Conservation (phyloP, 2,797 vertebrate genomes). For the Arremon brunneinucha region DNA sequence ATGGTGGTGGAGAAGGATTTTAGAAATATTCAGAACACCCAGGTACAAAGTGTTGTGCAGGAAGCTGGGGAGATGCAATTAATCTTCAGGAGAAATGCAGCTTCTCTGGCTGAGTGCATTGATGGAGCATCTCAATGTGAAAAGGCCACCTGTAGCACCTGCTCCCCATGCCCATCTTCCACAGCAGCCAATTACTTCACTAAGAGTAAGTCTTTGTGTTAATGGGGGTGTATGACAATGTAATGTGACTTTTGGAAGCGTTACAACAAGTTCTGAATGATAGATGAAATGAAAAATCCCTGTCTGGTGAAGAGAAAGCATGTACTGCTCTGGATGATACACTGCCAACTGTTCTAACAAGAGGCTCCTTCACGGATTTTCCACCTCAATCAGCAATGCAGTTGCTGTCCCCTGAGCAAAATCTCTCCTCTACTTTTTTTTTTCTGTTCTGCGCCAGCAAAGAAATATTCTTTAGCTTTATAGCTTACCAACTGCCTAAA, state of each 20-base stretch:
- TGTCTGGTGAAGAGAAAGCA: neutral
- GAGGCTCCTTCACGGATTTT: conserved; percentile 50
- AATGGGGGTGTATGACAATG: conserved; percentile 7
- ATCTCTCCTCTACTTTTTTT: neutral
- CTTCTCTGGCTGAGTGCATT: neutral
- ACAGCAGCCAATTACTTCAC: neutral
- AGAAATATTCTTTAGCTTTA: neutral
- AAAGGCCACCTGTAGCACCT: neutral
- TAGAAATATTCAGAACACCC: neutral
- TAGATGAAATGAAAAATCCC: conserved; percentile 41
- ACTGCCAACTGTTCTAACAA: conserved; percentile 41
- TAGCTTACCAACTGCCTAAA: neutral
- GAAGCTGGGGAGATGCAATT: neutral
- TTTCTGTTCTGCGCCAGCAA: neutral
- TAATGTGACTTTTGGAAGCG: conserved; percentile 37
- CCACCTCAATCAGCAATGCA: conserved; percentile 53
- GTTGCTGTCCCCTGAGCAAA: conserved; percentile 33
- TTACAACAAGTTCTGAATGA: conserved; percentile 51
- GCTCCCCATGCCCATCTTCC: neutral
- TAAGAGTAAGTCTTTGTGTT: neutral
- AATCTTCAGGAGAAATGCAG: neutral
- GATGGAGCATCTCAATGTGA: neutral
- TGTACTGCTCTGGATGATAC: conserved; percentile 1
- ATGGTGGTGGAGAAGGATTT: neutral
- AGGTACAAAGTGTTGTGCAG: neutral